Evolutionary conservation across 1,140 invertebrate species (phyloP).

Genomic region (Drosophila kurseongensis): DNA sequence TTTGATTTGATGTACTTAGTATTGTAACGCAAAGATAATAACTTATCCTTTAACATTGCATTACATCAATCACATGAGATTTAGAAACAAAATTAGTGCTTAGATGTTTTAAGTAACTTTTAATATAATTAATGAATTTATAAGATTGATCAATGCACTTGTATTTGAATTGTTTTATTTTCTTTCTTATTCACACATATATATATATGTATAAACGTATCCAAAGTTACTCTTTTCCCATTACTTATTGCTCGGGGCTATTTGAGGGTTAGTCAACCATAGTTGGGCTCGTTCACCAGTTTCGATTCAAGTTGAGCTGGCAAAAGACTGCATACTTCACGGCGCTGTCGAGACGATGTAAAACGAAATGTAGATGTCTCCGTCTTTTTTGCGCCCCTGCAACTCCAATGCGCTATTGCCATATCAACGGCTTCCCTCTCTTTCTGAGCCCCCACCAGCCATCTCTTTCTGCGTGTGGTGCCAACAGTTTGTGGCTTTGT

Average conservation of each 20-base stretch:
- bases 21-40: too few relatives aligned
- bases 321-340: slow-evolving; percentile 63
- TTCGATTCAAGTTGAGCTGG: slow-evolving; percentile 15
- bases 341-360: slow-evolving; percentile 28
- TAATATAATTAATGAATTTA: too few relatives aligned
- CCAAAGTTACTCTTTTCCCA: too few relatives aligned
- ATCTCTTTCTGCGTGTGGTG: slow-evolving; percentile 31
- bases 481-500: slow-evolving; percentile 81
- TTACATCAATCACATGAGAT: too few relatives aligned
- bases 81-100: too few relatives aligned
- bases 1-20: too few relatives aligned
- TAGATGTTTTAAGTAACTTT: too few relatives aligned
- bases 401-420: neutral
- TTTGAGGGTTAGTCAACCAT: neutral
- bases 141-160: too few relatives aligned
- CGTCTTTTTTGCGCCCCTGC: neutral
- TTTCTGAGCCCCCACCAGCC: neutral
- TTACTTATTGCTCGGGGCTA: neutral
- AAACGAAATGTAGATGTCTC: slow-evolving; percentile 33
- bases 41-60: too few relatives aligned
- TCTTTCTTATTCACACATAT: too few relatives aligned
- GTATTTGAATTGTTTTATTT: too few relatives aligned
- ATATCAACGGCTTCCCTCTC: neutral
- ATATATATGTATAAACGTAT: too few relatives aligned
- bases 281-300: neutral